Base-by-base conservation (phyloP, 1,140 invertebrate genomes). In the Megathymus violae region DNA sequence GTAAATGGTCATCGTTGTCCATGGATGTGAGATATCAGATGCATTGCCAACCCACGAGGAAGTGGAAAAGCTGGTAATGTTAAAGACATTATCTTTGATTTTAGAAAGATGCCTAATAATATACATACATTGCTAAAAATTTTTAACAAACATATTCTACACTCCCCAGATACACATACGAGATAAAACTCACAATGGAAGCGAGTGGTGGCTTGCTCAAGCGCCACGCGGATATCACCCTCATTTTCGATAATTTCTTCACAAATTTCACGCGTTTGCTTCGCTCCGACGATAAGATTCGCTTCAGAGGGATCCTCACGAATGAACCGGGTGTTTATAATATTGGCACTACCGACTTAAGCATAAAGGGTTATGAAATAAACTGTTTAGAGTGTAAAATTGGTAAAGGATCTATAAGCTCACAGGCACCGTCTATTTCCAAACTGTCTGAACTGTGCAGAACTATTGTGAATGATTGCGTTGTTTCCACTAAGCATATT, bases 191-290 rank as follows among this genome's bases (percentile, higher is more conserved):
- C 0, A 93, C 93, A 65, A 95, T 96, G 93, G 93, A 94, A 63
- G 93, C 93, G 0, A 79, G 80, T 16, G 94, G 94, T 0, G 92
- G 94, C 16, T 91, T 95, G 72, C 92, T 95, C 2, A 93, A 93
- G 17, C 92, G 93, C 22, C 93, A 92, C 15, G 91, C 94, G 0
- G 93, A 94, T 64, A 92, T 96, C 1, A 75, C 92, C 0, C 70
- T 96, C 0, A 69, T 92, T 1, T 94, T 93, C n/a, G 85, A 92
- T 31, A 88, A 95, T 74, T 92, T 93, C 15, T 96, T 96, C 51
- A 89, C 92, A 0, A 96, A 96, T 85, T 96, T 95, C 64, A 96
- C 95, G 4, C 74, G 93, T 0, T 91, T 92, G 19, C 89, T 96
- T 36, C 93, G 93, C 69, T 81, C 91, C 0, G 93, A 94, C 0